phyloP scores from a whole-genome alignment of 2,888 invertebrate genomes.

The Drosophila eohydei region DNA sequence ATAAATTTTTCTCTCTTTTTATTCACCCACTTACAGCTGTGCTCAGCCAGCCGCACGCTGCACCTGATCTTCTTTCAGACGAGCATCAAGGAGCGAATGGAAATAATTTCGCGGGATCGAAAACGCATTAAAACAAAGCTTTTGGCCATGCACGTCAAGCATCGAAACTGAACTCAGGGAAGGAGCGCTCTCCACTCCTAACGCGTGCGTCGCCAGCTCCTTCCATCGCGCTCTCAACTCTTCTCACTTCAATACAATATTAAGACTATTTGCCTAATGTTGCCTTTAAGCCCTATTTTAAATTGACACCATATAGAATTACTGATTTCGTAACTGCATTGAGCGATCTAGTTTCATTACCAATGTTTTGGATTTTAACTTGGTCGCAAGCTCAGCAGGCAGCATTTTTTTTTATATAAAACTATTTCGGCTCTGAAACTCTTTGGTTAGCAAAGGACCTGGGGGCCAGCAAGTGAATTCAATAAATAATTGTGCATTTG shows the following conservation, averaged over 20 bases:
- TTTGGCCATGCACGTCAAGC: conserved; percentile 64
- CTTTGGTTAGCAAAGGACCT: not conserved
- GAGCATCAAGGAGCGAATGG: conserved; percentile 82
- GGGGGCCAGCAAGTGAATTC: not conserved
- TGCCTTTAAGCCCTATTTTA: not conserved
- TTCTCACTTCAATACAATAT: not conserved
- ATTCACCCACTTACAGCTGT: conserved; percentile 61
- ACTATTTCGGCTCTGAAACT: too few species aligned
- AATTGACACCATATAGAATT: not conserved
- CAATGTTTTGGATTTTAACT: too few species aligned
- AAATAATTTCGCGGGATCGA: conserved; percentile 82
- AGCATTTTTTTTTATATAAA: too few species aligned
- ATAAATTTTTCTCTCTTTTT: not conserved
- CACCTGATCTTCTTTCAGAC: conserved; percentile 81
- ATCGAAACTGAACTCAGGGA: conserved; percentile 29
- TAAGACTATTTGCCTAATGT: not conserved
- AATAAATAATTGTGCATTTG: not conserved
- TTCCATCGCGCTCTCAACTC: not conserved
- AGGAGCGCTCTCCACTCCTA: not conserved
- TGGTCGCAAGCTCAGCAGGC: too few species aligned
- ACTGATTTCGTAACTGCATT: not conserved
- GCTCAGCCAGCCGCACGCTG: conserved; percentile 79
- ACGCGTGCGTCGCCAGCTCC: not conserved
- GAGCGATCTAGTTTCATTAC: too few species aligned
- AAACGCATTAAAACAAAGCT: conserved; percentile 79